These are phyloP conservation scores for Platalea minor DNA, from an alignment of 2,797 vertebrate genomes.

Conservation along the genomic window DNA sequence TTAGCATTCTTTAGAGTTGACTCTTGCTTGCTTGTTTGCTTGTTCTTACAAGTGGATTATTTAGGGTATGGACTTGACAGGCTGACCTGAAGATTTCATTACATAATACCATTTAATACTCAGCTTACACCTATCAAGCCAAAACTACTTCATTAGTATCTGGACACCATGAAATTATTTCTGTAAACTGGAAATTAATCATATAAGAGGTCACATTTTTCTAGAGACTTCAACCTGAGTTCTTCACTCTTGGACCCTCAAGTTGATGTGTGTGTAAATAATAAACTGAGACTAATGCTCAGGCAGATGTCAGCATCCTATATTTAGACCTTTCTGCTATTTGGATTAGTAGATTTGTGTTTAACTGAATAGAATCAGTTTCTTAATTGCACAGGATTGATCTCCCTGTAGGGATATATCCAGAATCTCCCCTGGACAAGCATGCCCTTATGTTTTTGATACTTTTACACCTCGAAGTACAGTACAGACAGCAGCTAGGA, in stretches of 20 bases:
- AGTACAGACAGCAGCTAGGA: not conserved
- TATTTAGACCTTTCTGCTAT: not conserved
- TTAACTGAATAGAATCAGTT: not conserved
- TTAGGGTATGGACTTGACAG: not conserved
- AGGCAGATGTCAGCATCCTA: not conserved
- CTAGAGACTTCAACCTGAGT: not conserved
- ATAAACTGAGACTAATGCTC: not conserved
- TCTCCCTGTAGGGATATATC: not conserved
- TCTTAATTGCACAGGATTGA: not conserved
- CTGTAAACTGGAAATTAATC: conserved; percentile 15
- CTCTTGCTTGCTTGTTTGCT: not conserved
- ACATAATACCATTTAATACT: not conserved
- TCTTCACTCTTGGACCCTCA: not conserved
- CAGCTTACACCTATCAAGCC: not conserved
- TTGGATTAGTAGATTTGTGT: not conserved
- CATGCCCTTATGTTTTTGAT: not conserved
- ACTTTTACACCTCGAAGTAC: not conserved
- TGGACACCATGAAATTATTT: not conserved
- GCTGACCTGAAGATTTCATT: not conserved
- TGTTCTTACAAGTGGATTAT: not conserved
- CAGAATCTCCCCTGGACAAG: not conserved
- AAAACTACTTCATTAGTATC: not conserved
- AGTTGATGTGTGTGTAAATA: not conserved
- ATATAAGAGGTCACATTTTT: not conserved
- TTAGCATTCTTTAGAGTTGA: not conserved